These are phyloP conservation scores for Gambusia affinis DNA, from an alignment of 2,113 vertebrate genomes.

Conservation along the genomic window DNA sequence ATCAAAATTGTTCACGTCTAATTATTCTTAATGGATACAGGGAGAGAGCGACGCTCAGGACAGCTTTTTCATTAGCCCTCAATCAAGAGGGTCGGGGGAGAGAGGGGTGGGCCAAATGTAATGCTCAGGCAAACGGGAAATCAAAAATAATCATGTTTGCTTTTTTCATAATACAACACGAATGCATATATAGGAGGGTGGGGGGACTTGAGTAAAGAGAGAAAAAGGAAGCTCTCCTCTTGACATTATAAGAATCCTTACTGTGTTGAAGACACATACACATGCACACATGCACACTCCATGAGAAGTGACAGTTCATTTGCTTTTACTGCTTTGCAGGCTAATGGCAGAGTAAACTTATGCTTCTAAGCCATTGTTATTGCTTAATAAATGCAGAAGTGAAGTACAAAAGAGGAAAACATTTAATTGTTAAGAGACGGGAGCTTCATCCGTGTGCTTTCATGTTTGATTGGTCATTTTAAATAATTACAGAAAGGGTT, in stretches of 20 bases:
- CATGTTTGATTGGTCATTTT: slow-evolving; percentile 35
- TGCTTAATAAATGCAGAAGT: slow-evolving; percentile 72
- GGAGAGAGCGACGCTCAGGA: slow-evolving; percentile 96
- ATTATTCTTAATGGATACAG: slow-evolving; percentile 99
- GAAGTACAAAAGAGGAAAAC: slow-evolving; percentile 50
- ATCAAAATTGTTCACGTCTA: slow-evolving; percentile 99
- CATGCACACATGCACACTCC: slow-evolving; percentile 39
- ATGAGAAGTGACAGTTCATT: slow-evolving; percentile 63
- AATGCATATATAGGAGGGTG: slow-evolving; percentile 60
- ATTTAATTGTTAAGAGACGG: slow-evolving; percentile 50
- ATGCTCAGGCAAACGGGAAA: slow-evolving; percentile 89
- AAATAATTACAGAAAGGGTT: slow-evolving; percentile 34
- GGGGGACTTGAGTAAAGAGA: slow-evolving; percentile 32
- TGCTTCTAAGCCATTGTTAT: slow-evolving; percentile 58
- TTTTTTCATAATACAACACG: slow-evolving; percentile 75
- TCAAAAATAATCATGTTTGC: slow-evolving; percentile 91
- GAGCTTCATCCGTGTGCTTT: slow-evolving; percentile 10
- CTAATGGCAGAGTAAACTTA: slow-evolving; percentile 70
- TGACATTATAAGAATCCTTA: slow-evolving; percentile 55
- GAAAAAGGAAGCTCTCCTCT: slow-evolving; percentile 42
- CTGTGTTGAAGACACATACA: slow-evolving; percentile 42
- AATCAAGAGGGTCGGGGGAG: slow-evolving; percentile 91
- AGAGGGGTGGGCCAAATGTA: slow-evolving; percentile 89
- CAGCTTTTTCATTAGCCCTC: slow-evolving; percentile 99
- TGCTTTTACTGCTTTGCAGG: slow-evolving; percentile 67